Percentiles rank a stretch among this genome's conserved stretches.
These are phyloP conservation scores for Lepidocyrtoides sp. DNA, from an alignment of 2,888 invertebrate species.

Conservation along the genomic window DNA sequence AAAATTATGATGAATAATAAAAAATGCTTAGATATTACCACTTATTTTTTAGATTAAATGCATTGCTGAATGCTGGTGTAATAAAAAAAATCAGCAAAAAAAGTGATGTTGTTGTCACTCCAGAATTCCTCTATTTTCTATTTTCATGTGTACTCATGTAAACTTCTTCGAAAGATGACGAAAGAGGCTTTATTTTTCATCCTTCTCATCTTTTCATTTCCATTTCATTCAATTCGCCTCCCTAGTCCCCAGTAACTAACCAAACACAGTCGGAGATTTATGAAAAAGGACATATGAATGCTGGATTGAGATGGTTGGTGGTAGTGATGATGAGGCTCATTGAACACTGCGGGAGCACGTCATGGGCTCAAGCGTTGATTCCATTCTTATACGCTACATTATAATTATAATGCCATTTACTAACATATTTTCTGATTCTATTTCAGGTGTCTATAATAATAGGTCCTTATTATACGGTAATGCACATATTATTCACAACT, in stretches of 20 bases:
- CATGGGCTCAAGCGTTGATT: conserved; percentile 71
- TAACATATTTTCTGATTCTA: not conserved
- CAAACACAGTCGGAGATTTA: conserved; percentile 69
- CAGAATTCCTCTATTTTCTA: not conserved
- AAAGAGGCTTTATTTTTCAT: conserved; percentile 54
- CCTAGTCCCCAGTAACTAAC: conserved; percentile 9
- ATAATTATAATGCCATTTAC: conserved; percentile 21
- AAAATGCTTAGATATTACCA: too few species aligned
- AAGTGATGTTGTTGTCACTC: too few species aligned
- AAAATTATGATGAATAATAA: too few species aligned
- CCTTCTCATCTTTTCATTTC: conserved; percentile 50
- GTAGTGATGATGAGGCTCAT: conserved; percentile 75
- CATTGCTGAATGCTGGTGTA: too few species aligned
- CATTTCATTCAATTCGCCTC: conserved; percentile 71
- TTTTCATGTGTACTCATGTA: not conserved
- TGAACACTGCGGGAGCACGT: conserved; percentile 74
- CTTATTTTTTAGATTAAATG: too few species aligned
- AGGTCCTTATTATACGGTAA: not conserved
- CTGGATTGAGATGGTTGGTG: conserved; percentile 65
- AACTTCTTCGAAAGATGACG: conserved; percentile 29
- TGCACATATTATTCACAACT: not conserved
- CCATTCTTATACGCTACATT: conserved; percentile 60
- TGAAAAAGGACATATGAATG: conserved; percentile 67
- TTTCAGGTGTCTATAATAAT: not conserved
- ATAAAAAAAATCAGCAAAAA: too few species aligned